Percentiles rank a stretch among this genome's conserved stretches.
Conservation (phyloP, 2,888 invertebrate genomes). For the Orthosia gothica region DNA sequence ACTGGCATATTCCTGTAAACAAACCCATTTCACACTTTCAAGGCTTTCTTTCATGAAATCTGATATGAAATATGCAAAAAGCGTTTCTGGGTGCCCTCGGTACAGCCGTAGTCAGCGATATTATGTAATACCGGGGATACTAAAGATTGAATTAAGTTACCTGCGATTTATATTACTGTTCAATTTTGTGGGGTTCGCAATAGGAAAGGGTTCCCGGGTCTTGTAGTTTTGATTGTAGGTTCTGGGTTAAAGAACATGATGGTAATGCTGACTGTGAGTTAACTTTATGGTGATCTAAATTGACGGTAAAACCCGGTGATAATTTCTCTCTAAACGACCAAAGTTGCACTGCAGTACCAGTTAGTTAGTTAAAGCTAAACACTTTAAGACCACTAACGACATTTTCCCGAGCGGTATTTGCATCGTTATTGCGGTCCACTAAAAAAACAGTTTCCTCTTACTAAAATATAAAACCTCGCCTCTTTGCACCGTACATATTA, state of each 20-base stretch:
- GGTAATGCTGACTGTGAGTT: background rate
- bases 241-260: background rate
- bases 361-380: too few relatives aligned
- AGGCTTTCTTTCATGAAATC: constrained; percentile 68
- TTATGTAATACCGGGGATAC: constrained; percentile 54
- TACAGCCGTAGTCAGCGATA: constrained; percentile 50
- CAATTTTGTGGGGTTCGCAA: constrained; percentile 28
- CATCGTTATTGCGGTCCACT: too few relatives aligned
- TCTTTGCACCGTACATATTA: too few relatives aligned
- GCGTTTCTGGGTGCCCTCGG: constrained; percentile 66
- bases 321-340: too few relatives aligned
- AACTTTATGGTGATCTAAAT: too few relatives aligned
- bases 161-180: constrained; percentile 50
- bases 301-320: too few relatives aligned
- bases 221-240: constrained; percentile 7
- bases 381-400: too few relatives aligned
- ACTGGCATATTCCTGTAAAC: constrained; percentile 56
- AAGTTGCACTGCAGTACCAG: too few relatives aligned
- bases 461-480: too few relatives aligned
- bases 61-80: constrained; percentile 76
- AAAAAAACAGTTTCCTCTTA: too few relatives aligned
- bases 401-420: too few relatives aligned
- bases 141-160: constrained; percentile 69
- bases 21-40: constrained; percentile 66
- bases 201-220: constrained; percentile 15